A percentile compares a stretch with the other conserved stretches of the same genome.
Evolutionary conservation across 2,797 vertebrate species (phyloP).

Genomic region (Chaetophractus vellerosus): DNA sequence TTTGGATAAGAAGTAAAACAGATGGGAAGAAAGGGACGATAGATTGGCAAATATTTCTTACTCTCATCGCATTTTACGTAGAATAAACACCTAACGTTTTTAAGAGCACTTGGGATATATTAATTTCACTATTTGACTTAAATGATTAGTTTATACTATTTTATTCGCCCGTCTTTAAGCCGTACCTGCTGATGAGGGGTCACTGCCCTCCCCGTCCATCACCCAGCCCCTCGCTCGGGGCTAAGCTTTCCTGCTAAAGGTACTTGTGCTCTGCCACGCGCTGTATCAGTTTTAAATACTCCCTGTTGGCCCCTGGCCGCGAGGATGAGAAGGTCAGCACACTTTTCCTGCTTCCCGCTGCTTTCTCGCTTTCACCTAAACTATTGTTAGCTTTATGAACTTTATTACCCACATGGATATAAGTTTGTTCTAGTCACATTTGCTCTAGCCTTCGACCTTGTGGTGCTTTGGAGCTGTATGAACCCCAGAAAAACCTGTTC

Average conservation of each 20-base stretch:
- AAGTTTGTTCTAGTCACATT: not conserved
- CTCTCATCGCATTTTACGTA: not conserved
- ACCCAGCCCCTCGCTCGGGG: rapidly evolving
- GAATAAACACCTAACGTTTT: constrained; percentile 26
- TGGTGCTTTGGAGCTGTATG: no score
- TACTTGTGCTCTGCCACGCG: not conserved
- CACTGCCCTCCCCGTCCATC: rapidly evolving
- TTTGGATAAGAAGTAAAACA: not conserved
- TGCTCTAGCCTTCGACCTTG: not conserved
- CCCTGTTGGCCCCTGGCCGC: not conserved
- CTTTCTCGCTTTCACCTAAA: not conserved
- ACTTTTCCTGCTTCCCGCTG: not conserved
- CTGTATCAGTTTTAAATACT: not conserved
- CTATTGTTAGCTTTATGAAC: no score
- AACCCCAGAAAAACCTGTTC: no score
- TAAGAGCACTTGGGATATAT: not conserved
- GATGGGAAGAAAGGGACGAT: not conserved
- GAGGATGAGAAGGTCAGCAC: not conserved
- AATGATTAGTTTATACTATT: not conserved
- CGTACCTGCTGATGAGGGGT: rapidly evolving
- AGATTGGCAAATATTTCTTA: not conserved
- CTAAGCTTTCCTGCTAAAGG: not conserved
- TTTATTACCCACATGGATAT: no score
- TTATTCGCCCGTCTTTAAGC: not conserved
- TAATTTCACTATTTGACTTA: constrained; percentile 9